Evolutionary conservation across 1,140 invertebrate species (phyloP), one percentile per base, ranked within the genome.

Genomic region (Anthonomus grandis): DNA sequence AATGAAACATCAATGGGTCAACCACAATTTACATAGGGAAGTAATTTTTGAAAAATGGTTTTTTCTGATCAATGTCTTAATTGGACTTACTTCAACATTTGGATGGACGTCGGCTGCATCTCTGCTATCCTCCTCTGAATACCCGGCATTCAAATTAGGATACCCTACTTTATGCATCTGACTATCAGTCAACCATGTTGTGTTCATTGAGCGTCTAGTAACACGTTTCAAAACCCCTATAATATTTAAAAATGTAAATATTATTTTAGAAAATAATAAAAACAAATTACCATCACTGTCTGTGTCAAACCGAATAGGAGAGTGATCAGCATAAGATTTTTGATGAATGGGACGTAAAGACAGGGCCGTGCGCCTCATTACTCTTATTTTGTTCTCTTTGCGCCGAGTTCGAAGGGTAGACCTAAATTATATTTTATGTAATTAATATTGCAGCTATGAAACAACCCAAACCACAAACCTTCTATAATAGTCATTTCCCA

Each of bases 161-260:
- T 74, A 74, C 6, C 72, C 72, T 4, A 72, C 64, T 61, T 73
- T 73, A 39, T 68, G 67, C 69, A 74, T 72, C 59, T 74, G 72
- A 45, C 65, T 63, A 47, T 72, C 70, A 9, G 67, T 65, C 39
- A 81, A 76, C 81, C 80, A 81, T 49, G 68, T 70, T 57, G 57
- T 49, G 80, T 78, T 54, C 25, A 25, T 24, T 9, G 52, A 38
- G 19, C 52, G 25, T 55, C 84, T 73, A 49, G 78, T 82, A 62
- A 80, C 83, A 36, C 82, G 76, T 13, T 82, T 73, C 23, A 83
- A 75, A 27, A 55, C 61, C 23, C 12, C 48, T 58, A 47, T n/a
- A 8, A 8, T 38, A n/a, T 38, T 38, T n/a, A n/a, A 38, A 15
- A 38, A 38, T 38, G 17, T 8, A 38, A 9, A 38, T 38, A n/a